Conservation (phyloP, 2,888 invertebrate genomes). For the Agrotis clavis region DNA sequence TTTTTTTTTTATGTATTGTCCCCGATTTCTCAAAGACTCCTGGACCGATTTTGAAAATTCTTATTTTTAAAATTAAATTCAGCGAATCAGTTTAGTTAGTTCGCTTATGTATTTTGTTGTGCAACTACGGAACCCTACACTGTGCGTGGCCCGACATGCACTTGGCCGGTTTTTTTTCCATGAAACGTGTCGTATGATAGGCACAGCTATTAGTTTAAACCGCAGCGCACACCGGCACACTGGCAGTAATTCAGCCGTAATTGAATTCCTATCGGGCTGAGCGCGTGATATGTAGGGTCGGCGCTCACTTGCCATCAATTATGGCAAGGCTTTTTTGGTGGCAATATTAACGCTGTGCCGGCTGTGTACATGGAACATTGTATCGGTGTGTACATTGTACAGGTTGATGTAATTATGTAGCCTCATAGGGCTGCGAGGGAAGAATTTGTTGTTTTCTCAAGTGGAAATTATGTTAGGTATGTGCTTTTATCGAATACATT, state of each 20-base stretch:
- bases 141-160: too few relatives aligned
- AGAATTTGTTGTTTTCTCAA: background rate
- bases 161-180: background rate
- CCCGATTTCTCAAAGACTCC: too few relatives aligned
- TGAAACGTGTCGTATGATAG: conserved; percentile 39
- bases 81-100: too few relatives aligned
- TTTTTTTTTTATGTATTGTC: too few relatives aligned
- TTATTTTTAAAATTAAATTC: too few relatives aligned
- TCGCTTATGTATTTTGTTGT: too few relatives aligned
- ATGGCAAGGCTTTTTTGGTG: conserved; percentile 47
- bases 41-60: too few relatives aligned
- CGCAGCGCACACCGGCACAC: conserved; percentile 61
- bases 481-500: background rate
- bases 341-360: conserved; percentile 48
- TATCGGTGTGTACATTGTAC: conserved; percentile 2
- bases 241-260: conserved; percentile 66
- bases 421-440: background rate
- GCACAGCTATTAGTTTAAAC: conserved; percentile 60
- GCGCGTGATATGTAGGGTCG: conserved; percentile 62
- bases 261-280: conserved; percentile 67
- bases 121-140: too few relatives aligned
- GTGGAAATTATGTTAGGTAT: background rate
- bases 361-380: conserved; percentile 17
- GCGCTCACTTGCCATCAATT: conserved; percentile 56
- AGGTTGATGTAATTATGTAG: background rate